phyloP scores from a whole-genome alignment of 2,113 vertebrate species.

The Coptodon rendalli region DNA sequence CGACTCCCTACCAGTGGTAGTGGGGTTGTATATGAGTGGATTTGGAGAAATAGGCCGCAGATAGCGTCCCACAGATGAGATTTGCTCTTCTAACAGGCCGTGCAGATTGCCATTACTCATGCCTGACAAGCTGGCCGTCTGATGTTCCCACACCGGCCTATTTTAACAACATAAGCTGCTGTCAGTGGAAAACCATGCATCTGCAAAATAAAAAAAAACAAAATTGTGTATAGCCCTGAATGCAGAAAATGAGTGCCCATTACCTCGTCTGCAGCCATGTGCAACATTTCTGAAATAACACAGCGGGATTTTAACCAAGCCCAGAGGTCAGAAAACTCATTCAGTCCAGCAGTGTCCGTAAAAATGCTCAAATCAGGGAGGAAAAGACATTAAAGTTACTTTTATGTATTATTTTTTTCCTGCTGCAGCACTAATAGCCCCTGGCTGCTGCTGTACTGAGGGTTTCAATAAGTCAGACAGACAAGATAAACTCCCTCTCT shows the following conservation, averaged over 20 bases:
- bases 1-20: neutral
- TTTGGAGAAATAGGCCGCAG: conserved; percentile 41
- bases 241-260: neutral
- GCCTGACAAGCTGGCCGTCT: conserved; percentile 63
- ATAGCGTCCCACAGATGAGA: conserved; percentile 51
- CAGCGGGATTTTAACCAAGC: neutral
- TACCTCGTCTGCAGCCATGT: neutral
- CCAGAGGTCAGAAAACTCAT: neutral
- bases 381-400: neutral
- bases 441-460: neutral
- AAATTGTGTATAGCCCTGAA: neutral
- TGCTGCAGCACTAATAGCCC: neutral
- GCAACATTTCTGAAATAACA: neutral
- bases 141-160: conserved; percentile 60
- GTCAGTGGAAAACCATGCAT: conserved; percentile 20
- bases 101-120: conserved; percentile 66
- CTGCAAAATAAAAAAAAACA: neutral
- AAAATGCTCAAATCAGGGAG: neutral
- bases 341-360: neutral
- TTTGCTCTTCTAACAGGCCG: conserved; percentile 38
- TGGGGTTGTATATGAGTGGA: conserved; percentile 34
- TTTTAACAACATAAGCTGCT: conserved; percentile 67
- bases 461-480: conserved; percentile 6
- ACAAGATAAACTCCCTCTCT: neutral
- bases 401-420: neutral